Base-by-base conservation (phyloP, 2,113 vertebrate species). In the Suncus etruscus region DNA sequence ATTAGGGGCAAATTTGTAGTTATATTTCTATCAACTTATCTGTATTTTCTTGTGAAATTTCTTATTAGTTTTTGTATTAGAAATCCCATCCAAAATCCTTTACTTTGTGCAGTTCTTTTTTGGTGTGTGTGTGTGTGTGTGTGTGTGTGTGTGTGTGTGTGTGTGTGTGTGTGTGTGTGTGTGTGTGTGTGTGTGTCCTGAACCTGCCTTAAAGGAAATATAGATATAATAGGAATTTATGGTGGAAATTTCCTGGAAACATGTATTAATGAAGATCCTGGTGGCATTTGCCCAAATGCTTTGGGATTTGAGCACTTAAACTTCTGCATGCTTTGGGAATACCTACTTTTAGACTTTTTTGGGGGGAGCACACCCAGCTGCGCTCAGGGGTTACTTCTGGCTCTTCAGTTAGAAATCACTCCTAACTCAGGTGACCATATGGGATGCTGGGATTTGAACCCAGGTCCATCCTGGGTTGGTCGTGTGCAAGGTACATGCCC, bases 41-140 rank as follows among this genome's bases (percentile, higher is more conserved):
- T 91, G 83, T 48, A 83, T 90, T 92, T 93, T 80, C n/a, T 84
- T 89, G 63, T 86, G 32, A 91, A 83, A 45, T 87, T 92, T 25
- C 54, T 66, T 86, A 20, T 32, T 81, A 54, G 74, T 85, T 91
- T 90, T 83, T 76, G 2, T 81, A 22, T 92, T 51, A 87, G 27
- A 92, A 68, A 20, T 87, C 39, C 72, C 66, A 68, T 72, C 18
- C 8, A n/a, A 77, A 92, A 90, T 81, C 4, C 22, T 93, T 93
- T 89, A 48, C 48, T 95, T 91, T 87, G 6, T 68, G 16, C 14
- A 91, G 0, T 68, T 24, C 25, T 72, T 65, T 31, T 0, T 14
- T 0, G n/a, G n/a, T n/a, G n/a, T n/a, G n/a, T n/a, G n/a, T n/a
- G n/a, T n/a, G n/a, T n/a, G n/a, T n/a, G n/a, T n/a, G n/a, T n/a